These are phyloP conservation scores for Neolamprologus falcicula DNA, from an alignment of 2,113 vertebrate genomes.

Conservation along the genomic window DNA sequence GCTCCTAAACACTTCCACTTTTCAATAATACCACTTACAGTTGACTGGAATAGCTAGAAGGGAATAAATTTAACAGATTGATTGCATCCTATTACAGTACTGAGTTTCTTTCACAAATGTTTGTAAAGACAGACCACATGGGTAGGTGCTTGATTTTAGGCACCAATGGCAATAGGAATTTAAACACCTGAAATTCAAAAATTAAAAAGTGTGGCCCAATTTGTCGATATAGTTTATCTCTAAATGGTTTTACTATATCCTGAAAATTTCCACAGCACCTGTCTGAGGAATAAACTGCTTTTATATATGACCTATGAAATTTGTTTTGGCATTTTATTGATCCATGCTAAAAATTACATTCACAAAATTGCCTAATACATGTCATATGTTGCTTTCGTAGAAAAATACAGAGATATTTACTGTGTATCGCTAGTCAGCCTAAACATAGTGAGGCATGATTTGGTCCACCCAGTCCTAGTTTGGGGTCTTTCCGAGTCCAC, in stretches of 20 bases:
- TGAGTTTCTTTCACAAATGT: neutral
- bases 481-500: conserved; percentile 38
- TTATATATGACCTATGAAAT: neutral
- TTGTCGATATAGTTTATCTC: neutral
- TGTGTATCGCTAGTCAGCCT: neutral
- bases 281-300: neutral
- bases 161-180: neutral
- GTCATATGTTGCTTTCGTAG: neutral
- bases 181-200: neutral
- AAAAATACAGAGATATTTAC: neutral
- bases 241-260: neutral
- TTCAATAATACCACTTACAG: neutral
- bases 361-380: neutral
- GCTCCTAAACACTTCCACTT: neutral
- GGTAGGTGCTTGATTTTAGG: neutral
- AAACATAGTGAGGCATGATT: neutral
- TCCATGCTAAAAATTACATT: neutral
- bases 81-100: neutral
- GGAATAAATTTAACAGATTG: neutral
- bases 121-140: neutral
- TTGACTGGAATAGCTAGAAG: neutral
- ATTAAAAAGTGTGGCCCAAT: neutral
- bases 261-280: neutral
- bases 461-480: neutral
- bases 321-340: neutral